Percentiles rank a stretch among this genome's conserved stretches.
phyloP scores from a whole-genome alignment of 2,113 vertebrate species.

The Nibea coibor region DNA sequence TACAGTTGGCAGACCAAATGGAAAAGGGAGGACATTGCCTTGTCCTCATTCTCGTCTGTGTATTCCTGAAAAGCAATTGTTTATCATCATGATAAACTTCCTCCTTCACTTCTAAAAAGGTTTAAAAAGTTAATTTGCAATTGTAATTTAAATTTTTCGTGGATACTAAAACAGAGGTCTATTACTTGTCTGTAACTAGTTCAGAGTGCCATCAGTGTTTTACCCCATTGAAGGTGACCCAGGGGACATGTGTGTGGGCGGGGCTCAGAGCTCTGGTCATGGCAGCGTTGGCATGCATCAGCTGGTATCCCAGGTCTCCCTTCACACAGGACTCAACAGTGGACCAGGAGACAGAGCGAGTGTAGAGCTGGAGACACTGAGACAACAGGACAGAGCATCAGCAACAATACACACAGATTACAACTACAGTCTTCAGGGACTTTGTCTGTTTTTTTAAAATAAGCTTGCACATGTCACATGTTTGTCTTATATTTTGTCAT shows the following conservation, averaged over 20 bases:
- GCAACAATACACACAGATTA: neutral
- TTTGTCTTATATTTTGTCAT: neutral
- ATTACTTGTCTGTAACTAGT: neutral
- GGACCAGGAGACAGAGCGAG: slow-evolving; percentile 69
- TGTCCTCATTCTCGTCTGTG: slow-evolving; percentile 67
- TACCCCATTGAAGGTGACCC: slow-evolving; percentile 91
- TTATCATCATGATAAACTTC: neutral
- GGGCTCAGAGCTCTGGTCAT: slow-evolving; percentile 84
- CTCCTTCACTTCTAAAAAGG: neutral
- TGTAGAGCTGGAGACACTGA: slow-evolving; percentile 88
- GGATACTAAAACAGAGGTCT: neutral
- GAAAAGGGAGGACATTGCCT: slow-evolving; percentile 79
- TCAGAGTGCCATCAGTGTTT: neutral
- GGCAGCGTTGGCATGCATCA: slow-evolving; percentile 88
- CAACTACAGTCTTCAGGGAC: neutral
- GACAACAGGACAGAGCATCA: slow-evolving; percentile 14
- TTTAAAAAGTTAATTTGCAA: neutral
- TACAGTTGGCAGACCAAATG: slow-evolving; percentile 85
- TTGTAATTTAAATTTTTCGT: neutral
- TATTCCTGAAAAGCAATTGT: slow-evolving; percentile 65
- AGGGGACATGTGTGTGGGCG: slow-evolving; percentile 87
- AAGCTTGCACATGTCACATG: neutral
- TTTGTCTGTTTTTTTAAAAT: too few species aligned
- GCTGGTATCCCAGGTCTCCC: slow-evolving; percentile 77
- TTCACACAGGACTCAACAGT: slow-evolving; percentile 79